phyloP scores from a whole-genome alignment of 2,888 invertebrate genomes.

The Limnephilus auricula region DNA sequence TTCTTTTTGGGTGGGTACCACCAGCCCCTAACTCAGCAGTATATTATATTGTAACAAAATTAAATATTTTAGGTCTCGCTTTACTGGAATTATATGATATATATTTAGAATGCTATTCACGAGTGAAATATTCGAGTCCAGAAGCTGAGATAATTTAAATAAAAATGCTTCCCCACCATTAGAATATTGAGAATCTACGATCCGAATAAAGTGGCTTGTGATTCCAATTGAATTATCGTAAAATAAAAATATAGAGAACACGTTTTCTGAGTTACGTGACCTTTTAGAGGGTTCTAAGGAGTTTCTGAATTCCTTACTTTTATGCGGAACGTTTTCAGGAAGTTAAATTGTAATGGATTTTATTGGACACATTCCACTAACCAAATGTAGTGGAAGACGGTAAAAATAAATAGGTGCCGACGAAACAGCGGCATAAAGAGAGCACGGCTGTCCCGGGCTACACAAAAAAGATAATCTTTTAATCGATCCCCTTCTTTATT shows the following conservation, averaged over 20 bases:
- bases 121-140: not conserved
- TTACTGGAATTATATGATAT: no score
- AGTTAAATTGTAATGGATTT: conserved; percentile 39
- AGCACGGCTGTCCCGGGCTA: not conserved
- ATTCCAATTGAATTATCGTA: conserved; percentile 19
- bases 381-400: conserved; percentile 39
- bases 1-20: no score
- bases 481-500: conserved; percentile 35
- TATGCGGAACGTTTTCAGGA: conserved; percentile 9
- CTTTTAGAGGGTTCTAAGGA: conserved; percentile 10
- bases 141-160: not conserved
- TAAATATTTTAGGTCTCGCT: no score
- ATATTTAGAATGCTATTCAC: not conserved
- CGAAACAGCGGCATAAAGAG: conserved; percentile 34
- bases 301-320: conserved; percentile 19
- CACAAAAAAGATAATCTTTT: conserved; percentile 39
- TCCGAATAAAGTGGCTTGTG: not conserved
- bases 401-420: conserved; percentile 35
- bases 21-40: no score
- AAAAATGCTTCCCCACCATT: not conserved
- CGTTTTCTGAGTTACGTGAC: not conserved
- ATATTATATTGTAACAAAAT: not conserved
- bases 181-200: not conserved
- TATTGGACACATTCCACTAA: conserved; percentile 38
- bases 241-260: not conserved